Base-by-base conservation (phyloP, 2,113 vertebrate genomes). In the Formicarius rufipectus region DNA sequence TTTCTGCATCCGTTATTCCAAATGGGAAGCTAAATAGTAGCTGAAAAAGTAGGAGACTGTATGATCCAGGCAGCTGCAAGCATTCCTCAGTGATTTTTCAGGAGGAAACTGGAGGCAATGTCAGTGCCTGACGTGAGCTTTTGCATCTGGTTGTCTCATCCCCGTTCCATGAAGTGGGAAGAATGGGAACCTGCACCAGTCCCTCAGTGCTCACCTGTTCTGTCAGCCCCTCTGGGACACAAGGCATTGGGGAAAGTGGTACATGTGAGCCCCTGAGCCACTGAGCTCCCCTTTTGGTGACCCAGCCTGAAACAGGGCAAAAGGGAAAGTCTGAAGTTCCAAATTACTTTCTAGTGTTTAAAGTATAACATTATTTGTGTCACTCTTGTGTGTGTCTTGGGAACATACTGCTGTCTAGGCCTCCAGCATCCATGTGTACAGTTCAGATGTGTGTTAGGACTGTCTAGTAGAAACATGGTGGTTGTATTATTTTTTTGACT, bases 191-290 rank as follows among this genome's bases (percentile, higher is more conserved):
- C 31, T 84, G 50, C 30, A 14, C 42, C n/a, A 55, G 71, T 42
- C 16, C 37, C 55, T 42, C 49, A 5, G 8, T 59, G 35, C 30
- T 56, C 1, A 28, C n/a, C n/a, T 71, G 75, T 20, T 12, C 9
- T 53, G 2, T 23, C 45, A 49, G 31, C 24, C 50, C 12, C 31
- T 45, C 31, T n/a, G 27, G 37, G 35, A 18, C 49, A 28, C 40
- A 37, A 75, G 24, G 40, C 50, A 45, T 33, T 27, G 49, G 55
- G 35, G 35, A 30, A 24, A 67, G 16, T 14, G 31, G 24, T 33
- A 5, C 12, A 0, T 63, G 30, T 39, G 42, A 53, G 16, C 33
- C 21, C 21, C 45, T 0, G 24, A 35, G 37, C 37, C 19, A 25
- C 44, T 49, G 7, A 25, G 10, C 28, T 79, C 5, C 42, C 12